Conservation (phyloP, 2,797 vertebrate genomes). For the Pseudochaenichthys georgianus region DNA sequence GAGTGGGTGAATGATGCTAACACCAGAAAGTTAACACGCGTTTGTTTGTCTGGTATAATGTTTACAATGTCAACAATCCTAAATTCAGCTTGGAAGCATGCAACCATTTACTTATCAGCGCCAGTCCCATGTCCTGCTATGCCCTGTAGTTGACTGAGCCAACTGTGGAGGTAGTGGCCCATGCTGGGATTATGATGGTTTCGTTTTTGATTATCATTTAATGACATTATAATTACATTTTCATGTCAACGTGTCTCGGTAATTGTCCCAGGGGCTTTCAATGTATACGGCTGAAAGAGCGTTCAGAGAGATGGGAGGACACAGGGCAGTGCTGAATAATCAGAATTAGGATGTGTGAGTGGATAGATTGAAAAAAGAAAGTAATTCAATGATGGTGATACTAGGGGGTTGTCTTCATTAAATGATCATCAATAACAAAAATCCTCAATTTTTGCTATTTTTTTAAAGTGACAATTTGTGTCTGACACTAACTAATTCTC, state of each 20-base stretch:
- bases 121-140: conserved; percentile 3
- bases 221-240: conserved; percentile 81
- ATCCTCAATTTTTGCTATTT: neutral
- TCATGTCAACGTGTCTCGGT: conserved; percentile 70
- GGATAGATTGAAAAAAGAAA: conserved; percentile 4
- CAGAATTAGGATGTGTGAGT: conserved; percentile 18
- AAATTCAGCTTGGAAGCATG: neutral
- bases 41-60: neutral
- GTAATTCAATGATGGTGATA: conserved; percentile 6
- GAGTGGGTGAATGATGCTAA: neutral
- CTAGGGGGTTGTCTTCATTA: neutral
- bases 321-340: conserved; percentile 46
- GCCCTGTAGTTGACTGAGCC: conserved; percentile 40
- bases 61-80: neutral
- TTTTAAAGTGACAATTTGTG: neutral
- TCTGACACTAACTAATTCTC: neutral
- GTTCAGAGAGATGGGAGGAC: neutral
- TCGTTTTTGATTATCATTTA: conserved; percentile 78
- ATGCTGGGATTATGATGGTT: conserved; percentile 59
- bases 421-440: neutral
- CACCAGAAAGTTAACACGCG: neutral
- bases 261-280: conserved; percentile 67
- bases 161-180: conserved; percentile 52
- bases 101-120: neutral
- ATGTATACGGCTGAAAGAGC: conserved; percentile 44